Evolutionary conservation across 2,888 invertebrate genomes (phyloP).

Genomic region (Ennomos erosarius): DNA sequence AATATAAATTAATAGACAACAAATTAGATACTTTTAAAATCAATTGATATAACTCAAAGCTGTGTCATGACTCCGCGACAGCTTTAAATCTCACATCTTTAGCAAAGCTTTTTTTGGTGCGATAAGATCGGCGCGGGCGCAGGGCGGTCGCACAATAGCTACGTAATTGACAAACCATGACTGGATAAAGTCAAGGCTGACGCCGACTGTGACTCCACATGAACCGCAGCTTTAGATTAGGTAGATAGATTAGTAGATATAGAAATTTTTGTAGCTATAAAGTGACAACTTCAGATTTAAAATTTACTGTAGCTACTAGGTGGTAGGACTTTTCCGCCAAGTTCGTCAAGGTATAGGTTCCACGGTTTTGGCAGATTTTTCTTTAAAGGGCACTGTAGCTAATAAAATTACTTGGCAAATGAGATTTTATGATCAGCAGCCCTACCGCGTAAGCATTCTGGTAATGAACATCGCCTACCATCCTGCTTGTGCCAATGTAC

Average conservation of each 20-base stretch:
- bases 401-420: too few relatives aligned
- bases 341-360: too few relatives aligned
- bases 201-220: constrained; percentile 40
- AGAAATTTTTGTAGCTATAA: constrained; percentile 7
- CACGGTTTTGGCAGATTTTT: too few relatives aligned
- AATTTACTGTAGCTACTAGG: too few relatives aligned
- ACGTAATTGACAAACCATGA: constrained; percentile 82
- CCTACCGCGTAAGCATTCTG: too few relatives aligned
- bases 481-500: too few relatives aligned
- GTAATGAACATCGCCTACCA: too few relatives aligned
- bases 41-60: neutral
- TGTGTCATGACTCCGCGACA: neutral
- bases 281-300: neutral
- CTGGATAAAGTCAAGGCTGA: constrained; percentile 74
- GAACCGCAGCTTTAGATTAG: constrained; percentile 16
- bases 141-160: constrained; percentile 64
- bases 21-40: too few relatives aligned
- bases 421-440: too few relatives aligned
- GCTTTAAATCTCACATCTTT: constrained; percentile 14
- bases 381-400: too few relatives aligned
- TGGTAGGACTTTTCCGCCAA: too few relatives aligned
- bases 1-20: too few relatives aligned
- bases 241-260: constrained; percentile 17
- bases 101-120: constrained; percentile 54
- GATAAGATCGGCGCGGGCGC: constrained; percentile 67